Base-by-base conservation (phyloP, 2,797 vertebrate species). In the Carapus acus region DNA sequence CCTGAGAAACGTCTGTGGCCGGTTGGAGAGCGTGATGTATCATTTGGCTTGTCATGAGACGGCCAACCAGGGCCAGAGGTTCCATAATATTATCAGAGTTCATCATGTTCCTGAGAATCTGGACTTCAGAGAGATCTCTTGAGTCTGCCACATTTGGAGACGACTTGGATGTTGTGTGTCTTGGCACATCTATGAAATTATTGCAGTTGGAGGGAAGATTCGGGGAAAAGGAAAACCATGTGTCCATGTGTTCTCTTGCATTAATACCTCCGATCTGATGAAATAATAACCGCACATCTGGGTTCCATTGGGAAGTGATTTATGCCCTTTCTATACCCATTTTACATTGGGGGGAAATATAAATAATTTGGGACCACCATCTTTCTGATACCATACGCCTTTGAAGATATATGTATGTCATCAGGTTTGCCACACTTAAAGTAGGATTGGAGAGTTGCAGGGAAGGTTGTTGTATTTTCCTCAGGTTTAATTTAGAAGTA, bases 251-350 rank as follows among this genome's bases (percentile, higher is more conserved):
- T 54, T 75, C 52, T 73, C 57, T 52, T 65, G 59, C 67, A 65
- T 63, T 65, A 63, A 72, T 67, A 58, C 47, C 58, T 52, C 50
- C 43, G 53, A 60, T 39, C 42, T 54, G 65, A 71, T 62, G 56
- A 37, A 63, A 73, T 50, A 65, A 65, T 56, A 59, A 47, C 49
- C 38, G 24, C 51, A 72, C 73, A 73, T 72, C 66, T 77, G 70
- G 50, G 47, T 47, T 40, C 52, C 37, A 71, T 77, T 67, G 45
- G 38, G n/a, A 63, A 19, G 42, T 65, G 59, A 58, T 59, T 65
- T 57, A 64, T 67, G 65, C 55, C 27, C 52, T 57, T 42, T 41
- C 50, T 61, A 23, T 15, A 44, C 49, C 46, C 49, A n/a, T 49
- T 48, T 20, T 48, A 20, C 40, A 24, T 42, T 24, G 22, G 43